Percentiles rank a stretch among this genome's conserved stretches.
Conservation (phyloP, 2,113 vertebrate genomes). For the Lagopus leucura region DNA sequence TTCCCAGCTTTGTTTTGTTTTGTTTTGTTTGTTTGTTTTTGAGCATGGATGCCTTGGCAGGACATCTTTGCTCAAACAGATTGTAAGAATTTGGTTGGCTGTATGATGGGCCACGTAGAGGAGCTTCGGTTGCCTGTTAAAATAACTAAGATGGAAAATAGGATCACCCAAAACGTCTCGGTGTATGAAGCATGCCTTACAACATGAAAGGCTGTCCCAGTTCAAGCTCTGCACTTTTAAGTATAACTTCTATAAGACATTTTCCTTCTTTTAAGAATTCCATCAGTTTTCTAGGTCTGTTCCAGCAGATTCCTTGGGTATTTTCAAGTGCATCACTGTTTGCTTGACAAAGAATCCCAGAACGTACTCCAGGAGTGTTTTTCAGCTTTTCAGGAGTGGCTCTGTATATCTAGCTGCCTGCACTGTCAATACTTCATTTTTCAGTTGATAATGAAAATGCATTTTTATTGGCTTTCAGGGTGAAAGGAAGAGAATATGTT, state of each 20-base stretch:
- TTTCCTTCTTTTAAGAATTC: not conserved
- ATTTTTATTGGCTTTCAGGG: not conserved
- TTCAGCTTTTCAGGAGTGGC: not conserved
- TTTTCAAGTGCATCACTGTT: not conserved
- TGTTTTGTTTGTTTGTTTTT: not conserved
- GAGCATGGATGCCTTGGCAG: not conserved
- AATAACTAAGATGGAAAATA: not conserved
- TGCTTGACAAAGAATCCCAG: not conserved
- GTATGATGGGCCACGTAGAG: not conserved
- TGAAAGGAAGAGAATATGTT: not conserved
- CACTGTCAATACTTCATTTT: not conserved
- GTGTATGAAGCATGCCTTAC: not conserved
- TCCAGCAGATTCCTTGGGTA: not conserved
- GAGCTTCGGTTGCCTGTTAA: not conserved
- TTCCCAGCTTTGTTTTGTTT: not conserved
- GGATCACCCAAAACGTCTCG: not conserved
- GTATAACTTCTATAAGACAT: not conserved
- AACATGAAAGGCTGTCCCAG: not conserved
- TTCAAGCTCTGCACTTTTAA: not conserved
- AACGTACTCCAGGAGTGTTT: too few species aligned
- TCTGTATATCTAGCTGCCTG: not conserved
- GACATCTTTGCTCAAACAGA: not conserved
- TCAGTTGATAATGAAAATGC: not conserved
- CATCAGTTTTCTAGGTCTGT: not conserved
- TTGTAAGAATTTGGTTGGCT: not conserved